Conservation (phyloP, 2,113 vertebrate species). For the Alces alces region DNA sequence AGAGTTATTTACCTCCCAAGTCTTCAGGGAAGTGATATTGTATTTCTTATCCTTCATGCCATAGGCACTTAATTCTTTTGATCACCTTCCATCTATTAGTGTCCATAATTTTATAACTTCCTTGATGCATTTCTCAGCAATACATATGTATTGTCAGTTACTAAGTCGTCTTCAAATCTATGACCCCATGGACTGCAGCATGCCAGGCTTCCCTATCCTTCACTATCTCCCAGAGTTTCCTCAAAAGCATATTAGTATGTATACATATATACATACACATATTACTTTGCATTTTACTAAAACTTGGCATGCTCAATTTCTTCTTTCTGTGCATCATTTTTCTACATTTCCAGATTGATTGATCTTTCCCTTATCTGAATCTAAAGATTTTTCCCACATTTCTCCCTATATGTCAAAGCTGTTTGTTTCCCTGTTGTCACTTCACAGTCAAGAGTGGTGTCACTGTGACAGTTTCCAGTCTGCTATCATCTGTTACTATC, state of each 20-base stretch:
- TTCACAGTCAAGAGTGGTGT: constrained; percentile 2
- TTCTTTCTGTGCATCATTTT: not conserved
- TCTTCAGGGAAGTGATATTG: not conserved
- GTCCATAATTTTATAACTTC: not conserved
- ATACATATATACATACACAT: not conserved
- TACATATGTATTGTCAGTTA: not conserved
- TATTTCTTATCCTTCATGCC: not conserved
- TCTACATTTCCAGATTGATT: not conserved
- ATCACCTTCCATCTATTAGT: not conserved
- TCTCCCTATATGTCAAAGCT: not conserved
- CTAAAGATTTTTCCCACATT: not conserved
- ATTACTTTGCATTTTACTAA: not conserved
- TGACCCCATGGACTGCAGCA: not conserved
- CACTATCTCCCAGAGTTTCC: not conserved
- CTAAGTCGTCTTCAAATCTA: not conserved
- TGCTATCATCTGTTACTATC: constrained; percentile 44
- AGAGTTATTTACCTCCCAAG: not conserved
- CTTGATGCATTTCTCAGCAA: not conserved
- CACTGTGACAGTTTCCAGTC: constrained; percentile 1
- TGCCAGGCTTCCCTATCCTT: not conserved
- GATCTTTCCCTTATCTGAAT: not conserved
- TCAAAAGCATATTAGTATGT: not conserved
- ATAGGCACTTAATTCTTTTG: not conserved
- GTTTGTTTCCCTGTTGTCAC: not conserved
- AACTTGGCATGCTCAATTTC: not conserved